Conservation (phyloP, 2,888 invertebrate species). For the Rhopalosiphum nymphaeae region DNA sequence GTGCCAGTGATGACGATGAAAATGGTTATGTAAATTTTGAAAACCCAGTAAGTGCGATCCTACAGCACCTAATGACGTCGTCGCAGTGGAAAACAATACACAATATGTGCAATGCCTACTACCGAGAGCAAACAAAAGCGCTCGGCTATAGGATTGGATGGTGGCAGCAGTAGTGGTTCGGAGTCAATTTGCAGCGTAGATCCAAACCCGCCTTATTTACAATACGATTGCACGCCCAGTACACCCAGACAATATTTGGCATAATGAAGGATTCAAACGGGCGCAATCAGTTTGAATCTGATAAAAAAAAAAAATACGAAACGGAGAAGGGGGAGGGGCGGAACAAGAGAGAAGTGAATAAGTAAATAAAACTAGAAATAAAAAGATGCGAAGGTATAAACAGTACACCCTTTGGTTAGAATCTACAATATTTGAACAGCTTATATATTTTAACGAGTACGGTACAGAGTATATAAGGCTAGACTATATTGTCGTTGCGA, state of each 20-base stretch:
- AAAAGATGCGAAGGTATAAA: constrained; percentile 29
- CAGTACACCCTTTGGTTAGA: constrained; percentile 10
- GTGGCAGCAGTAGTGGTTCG: constrained; percentile 24
- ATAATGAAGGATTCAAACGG: constrained; percentile 63
- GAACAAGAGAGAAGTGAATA: neutral
- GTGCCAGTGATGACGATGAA: constrained; percentile 19
- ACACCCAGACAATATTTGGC: constrained; percentile 65
- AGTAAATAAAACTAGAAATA: constrained; percentile 15
- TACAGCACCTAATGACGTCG: constrained; percentile 54
- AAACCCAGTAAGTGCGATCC: constrained; percentile 50
- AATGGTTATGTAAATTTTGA: constrained; percentile 63
- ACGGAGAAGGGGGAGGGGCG: neutral
- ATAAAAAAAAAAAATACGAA: constrained; percentile 49
- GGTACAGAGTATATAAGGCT: neutral
- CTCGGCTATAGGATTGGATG: neutral
- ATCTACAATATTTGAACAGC: constrained; percentile 1
- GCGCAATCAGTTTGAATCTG: constrained; percentile 63
- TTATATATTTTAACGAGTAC: constrained; percentile 7
- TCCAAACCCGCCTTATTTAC: constrained; percentile 62
- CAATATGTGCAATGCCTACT: constrained; percentile 50
- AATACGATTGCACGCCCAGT: constrained; percentile 60
- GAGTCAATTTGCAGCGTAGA: constrained; percentile 62
- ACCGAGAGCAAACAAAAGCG: constrained; percentile 57
- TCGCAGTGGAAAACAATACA: constrained; percentile 36
- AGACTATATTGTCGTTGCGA: neutral